A percentile compares a stretch with the other conserved stretches of the same genome.
Evolutionary conservation across 2,797 vertebrate genomes (phyloP).

Genomic region (Amazonetta brasiliensis): DNA sequence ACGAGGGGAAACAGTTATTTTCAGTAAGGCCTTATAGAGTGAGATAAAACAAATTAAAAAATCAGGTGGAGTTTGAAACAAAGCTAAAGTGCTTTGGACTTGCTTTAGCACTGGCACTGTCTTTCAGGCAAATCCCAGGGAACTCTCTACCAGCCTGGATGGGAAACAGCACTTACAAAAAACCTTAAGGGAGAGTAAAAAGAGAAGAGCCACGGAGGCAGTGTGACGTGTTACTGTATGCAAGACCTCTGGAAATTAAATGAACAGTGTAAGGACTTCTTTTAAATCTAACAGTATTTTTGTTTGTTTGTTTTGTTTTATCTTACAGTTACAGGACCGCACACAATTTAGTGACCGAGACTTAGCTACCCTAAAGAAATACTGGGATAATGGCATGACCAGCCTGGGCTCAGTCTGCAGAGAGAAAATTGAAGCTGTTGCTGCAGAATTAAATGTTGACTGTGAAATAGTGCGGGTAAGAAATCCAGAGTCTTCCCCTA

Average conservation of each 20-base stretch:
- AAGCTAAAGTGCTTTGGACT: slow-evolving; percentile 16
- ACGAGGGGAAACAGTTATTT: slow-evolving; percentile 27
- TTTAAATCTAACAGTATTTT: slow-evolving; percentile 49
- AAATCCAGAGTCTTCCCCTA: slow-evolving; percentile 55
- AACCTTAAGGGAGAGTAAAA: background rate
- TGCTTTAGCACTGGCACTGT: background rate
- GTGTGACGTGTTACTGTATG: background rate
- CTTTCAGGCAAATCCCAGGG: slow-evolving; percentile 30
- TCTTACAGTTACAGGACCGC: slow-evolving; percentile 93
- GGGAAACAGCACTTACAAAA: background rate
- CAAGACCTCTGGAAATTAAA: background rate
- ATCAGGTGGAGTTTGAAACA: slow-evolving; percentile 33
- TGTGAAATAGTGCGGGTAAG: slow-evolving; percentile 99
- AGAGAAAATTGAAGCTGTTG: slow-evolving; percentile 97
- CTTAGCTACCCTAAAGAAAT: slow-evolving; percentile 93
- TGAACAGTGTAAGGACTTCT: background rate
- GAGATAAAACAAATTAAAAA: slow-evolving; percentile 43
- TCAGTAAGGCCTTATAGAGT: background rate
- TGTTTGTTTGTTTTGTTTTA: slow-evolving; percentile 49
- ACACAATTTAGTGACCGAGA: slow-evolving; percentile 97
- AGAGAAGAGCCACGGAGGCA: background rate
- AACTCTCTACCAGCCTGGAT: background rate
- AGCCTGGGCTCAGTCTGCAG: slow-evolving; percentile 97
- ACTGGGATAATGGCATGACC: slow-evolving; percentile 99
- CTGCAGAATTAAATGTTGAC: slow-evolving; percentile 93